Evolutionary conservation across 1,140 invertebrate species (phyloP).

Genomic region (Hermatobates lingyangjiaoensis): DNA sequence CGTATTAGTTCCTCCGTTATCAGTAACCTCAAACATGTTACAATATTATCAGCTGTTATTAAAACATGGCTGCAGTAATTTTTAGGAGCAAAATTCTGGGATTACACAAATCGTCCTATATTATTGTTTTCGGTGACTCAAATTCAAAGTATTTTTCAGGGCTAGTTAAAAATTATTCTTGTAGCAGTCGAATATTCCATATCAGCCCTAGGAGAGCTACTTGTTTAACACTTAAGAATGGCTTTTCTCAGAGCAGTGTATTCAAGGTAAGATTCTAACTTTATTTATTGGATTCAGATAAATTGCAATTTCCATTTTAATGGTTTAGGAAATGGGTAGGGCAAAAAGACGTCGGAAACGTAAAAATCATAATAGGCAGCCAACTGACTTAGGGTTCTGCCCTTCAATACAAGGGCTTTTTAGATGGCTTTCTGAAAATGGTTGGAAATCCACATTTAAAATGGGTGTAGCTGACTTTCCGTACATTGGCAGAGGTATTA

Average conservation of each 20-base stretch:
- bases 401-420: conserved; percentile 11
- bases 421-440: conserved; percentile 17
- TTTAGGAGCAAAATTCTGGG: too few species aligned
- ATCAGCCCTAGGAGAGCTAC: too few species aligned
- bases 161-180: too few species aligned
- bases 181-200: too few species aligned
- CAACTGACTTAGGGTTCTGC: not conserved
- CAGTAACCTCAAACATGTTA: too few species aligned
- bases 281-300: not conserved
- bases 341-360: not conserved
- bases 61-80: too few species aligned
- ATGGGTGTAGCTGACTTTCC: conserved; percentile 15
- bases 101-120: too few species aligned
- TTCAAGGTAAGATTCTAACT: not conserved
- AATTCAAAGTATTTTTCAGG: too few species aligned
- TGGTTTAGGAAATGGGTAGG: conserved; percentile 1
- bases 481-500: conserved; percentile 28
- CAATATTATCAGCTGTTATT: too few species aligned
- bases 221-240: too few species aligned
- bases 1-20: too few species aligned
- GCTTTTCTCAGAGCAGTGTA: not conserved
- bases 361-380: not conserved
- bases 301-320: not conserved
- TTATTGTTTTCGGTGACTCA: too few species aligned
- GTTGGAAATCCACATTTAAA: conserved; percentile 17